phyloP scores from a whole-genome alignment of 2,888 invertebrate species.

The Agonopterix heracliana region DNA sequence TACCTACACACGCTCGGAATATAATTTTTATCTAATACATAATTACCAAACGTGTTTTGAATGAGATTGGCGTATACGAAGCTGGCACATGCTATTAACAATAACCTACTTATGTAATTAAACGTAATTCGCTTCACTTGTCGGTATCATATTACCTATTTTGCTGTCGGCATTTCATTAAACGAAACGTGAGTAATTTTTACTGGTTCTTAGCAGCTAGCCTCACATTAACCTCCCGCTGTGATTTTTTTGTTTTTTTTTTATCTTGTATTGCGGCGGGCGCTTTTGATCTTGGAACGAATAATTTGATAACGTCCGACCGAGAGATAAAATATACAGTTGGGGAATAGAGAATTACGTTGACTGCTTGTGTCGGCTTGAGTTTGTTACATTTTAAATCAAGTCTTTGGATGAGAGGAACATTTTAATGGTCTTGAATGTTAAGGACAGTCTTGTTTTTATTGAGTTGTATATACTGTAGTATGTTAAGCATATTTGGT shows the following conservation, averaged over 20 bases:
- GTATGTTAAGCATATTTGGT: no score
- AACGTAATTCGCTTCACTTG: conserved; percentile 3
- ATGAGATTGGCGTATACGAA: neutral
- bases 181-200: conserved; percentile 19
- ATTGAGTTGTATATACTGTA: no score
- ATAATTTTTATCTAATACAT: neutral
- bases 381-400: no score
- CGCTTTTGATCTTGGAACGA: conserved; percentile 27
- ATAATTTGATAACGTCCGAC: conserved; percentile 38
- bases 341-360: no score
- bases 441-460: no score
- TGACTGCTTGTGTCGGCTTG: no score
- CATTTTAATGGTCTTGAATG: no score
- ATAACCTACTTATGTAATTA: neutral
- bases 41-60: neutral
- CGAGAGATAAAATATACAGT: conserved; percentile 30
- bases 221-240: conserved; percentile 24
- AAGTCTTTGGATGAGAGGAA: no score
- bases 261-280: conserved; percentile 18
- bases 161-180: conserved; percentile 15
- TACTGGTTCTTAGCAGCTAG: conserved; percentile 18
- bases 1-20: neutral
- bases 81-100: neutral
- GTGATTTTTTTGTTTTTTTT: conserved; percentile 21
- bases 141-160: conserved; percentile 6